Evolutionary conservation across 1,140 invertebrate species (phyloP).

Genomic region (Philopotamus ludificatus): DNA sequence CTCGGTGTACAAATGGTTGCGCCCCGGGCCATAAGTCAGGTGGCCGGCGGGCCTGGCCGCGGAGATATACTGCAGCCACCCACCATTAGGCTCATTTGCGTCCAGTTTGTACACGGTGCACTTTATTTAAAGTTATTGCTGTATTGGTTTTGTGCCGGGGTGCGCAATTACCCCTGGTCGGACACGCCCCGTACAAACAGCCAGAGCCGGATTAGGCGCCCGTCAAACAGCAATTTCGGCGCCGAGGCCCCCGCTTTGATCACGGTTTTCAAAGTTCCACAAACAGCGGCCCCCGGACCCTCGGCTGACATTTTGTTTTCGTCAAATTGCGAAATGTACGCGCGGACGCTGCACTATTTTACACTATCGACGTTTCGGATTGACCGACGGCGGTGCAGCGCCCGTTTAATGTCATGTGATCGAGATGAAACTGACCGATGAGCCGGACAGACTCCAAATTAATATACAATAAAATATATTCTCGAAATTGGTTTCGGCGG

Average conservation of each 20-base stretch:
- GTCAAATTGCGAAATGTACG: neutral
- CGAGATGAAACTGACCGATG: too few species aligned
- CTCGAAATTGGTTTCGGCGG: neutral
- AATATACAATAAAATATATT: too few species aligned
- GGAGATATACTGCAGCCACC: conserved; percentile 29
- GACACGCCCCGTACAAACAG: neutral
- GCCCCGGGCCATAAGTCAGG: conserved; percentile 24
- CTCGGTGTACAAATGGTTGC: conserved; percentile 7
- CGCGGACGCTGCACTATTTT: neutral
- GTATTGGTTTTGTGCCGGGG: conserved; percentile 30
- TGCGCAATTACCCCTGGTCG: conserved; percentile 26
- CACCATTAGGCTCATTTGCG: conserved; percentile 40
- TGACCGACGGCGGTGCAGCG: too few species aligned
- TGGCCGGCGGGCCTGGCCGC: neutral
- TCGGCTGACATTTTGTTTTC: neutral
- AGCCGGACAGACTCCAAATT: too few species aligned
- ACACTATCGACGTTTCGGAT: too few species aligned
- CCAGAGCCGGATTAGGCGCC: conserved; percentile 9
- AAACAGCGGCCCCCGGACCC: neutral
- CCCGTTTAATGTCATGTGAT: too few species aligned
- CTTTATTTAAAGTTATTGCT: conserved; percentile 39
- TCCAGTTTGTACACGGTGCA: conserved; percentile 32
- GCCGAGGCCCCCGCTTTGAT: conserved; percentile 10
- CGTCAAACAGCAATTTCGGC: conserved; percentile 15
- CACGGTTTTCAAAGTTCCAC: neutral